Base-by-base conservation (phyloP, 2,797 vertebrate genomes). In the Hephaestus fuliginosus region DNA sequence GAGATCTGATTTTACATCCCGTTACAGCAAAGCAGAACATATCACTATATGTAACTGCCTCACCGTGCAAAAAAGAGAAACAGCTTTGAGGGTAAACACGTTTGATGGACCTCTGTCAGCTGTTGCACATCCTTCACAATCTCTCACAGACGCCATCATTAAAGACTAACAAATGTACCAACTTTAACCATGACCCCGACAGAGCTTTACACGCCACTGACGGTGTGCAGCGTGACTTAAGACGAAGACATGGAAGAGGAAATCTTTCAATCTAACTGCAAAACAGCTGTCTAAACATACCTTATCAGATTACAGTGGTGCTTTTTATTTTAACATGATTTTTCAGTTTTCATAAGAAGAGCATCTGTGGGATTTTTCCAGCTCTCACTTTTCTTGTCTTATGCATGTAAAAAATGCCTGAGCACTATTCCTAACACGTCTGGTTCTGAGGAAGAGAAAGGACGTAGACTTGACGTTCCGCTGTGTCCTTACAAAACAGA, bases 1-100 rank as follows among this genome's bases (percentile, higher is more conserved):
- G 15, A 22, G 51, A 25, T 72, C 75, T 70, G 39, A 86, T 56
- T 85, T 76, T 61, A 78, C 46, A 70, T 66, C 46, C 76, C 63
- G 71, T 88, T 67, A 73, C 30, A 76, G 33, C 51, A 65, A 48
- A 80, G 74, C 67, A 73, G 75, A 71, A 72, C 25, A 65, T 30
- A 74, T 74, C n/a, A 57, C n/a, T 20, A 9, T 25, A 10, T 17
- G 4, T 14, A 36, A 69, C 12, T 57, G 22, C 15, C 58, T n/a
- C 57, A 46, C 72, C 11, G 25, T 43, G 41, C 11, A 14, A 41
- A 78, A 41, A 22, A 25, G 2, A 28, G 39, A 72, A 77, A 63
- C 33, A 44, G 30, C 44, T 56, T 48, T 48, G 20, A 55, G 33
- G 28, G 65, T 14, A 43, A 77, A 61, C 39, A 63, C 62, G 48